Base-by-base conservation (phyloP, 2,113 vertebrate genomes). In the Rana temporaria region DNA sequence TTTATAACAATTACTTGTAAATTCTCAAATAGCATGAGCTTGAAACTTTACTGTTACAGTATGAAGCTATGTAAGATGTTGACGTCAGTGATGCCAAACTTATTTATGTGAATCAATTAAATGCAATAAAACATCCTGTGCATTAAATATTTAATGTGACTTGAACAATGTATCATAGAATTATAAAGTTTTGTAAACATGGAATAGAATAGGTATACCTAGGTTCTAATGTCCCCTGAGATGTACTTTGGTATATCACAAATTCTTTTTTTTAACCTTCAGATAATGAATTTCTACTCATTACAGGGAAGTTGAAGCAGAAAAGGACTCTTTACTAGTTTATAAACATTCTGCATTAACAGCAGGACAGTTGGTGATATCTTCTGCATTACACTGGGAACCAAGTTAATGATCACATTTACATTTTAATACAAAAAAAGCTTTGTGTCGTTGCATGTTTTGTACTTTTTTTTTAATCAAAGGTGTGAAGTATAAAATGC, bases 341-440 rank as follows among this genome's bases (percentile, higher is more conserved):
- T 82, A 60, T 56, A 73, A 74, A 66, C n/a, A 74, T 82, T 74
- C 18, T 82, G 60, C 15, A 30, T 12, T 48, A 82, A 82, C 69
- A 82, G 70, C 79, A 65, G 79, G 70, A 38, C 18, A 66, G 70
- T 74, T 72, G 63, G 19, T 56, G 12, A 82, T 56, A 66, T 73
- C 60, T 65, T 73, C 60, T 73, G n/a, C 14, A 66, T 26, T 73
- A 59, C 60, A 38, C 15, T 55, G 60, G 65, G 52, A 82, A 66
- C 60, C 42, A 81, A 55, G 59, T 62, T 81, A 73, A 73, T 73
- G 60, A 81, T 73, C 69, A 81, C 68, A 81, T 81, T 81, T 81
- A 81, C 69, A 81, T 81, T 78, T 78, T 65, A 65, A 24, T 64
- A 65, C 63, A 26, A 38, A 53, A 65, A 65, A 67, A 15, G 5